Percentiles rank a stretch among this genome's conserved stretches.
Conservation (phyloP, 2,113 vertebrate species). For the Hemiprocne comata region DNA sequence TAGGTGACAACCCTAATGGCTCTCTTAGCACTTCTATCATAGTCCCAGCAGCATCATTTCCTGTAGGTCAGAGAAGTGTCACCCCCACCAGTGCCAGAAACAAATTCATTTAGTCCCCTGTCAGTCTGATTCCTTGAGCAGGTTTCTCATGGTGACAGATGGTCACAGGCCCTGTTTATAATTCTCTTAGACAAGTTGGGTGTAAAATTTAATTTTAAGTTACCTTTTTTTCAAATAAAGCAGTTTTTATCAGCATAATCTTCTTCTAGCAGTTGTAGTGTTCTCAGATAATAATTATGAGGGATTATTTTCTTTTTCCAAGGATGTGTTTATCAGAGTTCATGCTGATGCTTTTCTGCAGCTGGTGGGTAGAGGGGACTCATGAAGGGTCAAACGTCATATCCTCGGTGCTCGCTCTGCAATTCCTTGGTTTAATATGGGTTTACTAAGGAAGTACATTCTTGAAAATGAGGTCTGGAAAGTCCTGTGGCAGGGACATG, state of each 20-base stretch:
- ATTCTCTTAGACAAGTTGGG: neutral
- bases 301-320: neutral
- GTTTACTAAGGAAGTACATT: neutral
- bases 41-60: neutral
- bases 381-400: fast-evolving
- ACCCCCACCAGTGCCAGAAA: neutral
- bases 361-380: neutral
- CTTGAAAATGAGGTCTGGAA: neutral
- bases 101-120: neutral
- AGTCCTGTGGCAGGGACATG: neutral
- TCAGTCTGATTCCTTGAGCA: neutral
- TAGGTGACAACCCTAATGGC: neutral
- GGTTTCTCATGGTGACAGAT: neutral
- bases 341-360: neutral
- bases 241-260: neutral
- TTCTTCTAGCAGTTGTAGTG: neutral
- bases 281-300: neutral
- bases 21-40: neutral
- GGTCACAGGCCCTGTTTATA: neutral
- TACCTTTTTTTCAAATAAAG: neutral
- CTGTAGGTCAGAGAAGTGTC: neutral
- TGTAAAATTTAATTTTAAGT: neutral
- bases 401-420: neutral
- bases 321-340: neutral
- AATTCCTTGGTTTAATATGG: neutral